Evolutionary conservation across 1,140 invertebrate genomes (phyloP).

Genomic region (Manduca sexta): DNA sequence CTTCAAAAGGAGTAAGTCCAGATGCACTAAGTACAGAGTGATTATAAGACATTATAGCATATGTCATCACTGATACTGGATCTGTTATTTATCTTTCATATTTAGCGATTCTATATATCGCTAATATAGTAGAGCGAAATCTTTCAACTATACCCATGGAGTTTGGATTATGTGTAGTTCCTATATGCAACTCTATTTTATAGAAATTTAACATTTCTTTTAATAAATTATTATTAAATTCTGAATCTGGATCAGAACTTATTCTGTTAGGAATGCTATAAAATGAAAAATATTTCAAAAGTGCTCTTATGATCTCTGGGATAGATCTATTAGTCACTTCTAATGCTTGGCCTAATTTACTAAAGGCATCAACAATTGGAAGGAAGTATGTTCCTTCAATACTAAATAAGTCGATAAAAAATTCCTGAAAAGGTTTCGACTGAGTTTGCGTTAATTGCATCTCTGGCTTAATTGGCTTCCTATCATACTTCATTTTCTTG

Average conservation of each 20-base stretch:
- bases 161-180: conserved; percentile 15
- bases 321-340: conserved; percentile 19
- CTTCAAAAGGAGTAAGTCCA: conserved; percentile 12
- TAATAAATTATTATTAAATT: conserved; percentile 11
- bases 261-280: conserved; percentile 6
- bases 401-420: conserved; percentile 27
- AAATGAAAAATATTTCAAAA: conserved; percentile 25
- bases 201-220: conserved; percentile 8
- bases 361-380: conserved; percentile 28
- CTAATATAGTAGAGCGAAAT: conserved; percentile 18
- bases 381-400: conserved; percentile 28
- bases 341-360: conserved; percentile 29
- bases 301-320: conserved; percentile 22
- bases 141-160: conserved; percentile 17
- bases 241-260: conserved; percentile 3
- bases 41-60: conserved; percentile 18
- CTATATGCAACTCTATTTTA: conserved; percentile 13
- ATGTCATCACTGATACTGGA: conserved; percentile 17
- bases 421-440: conserved; percentile 24
- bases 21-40: conserved; percentile 10
- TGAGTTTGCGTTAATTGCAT: conserved; percentile 29
- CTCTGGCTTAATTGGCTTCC: conserved; percentile 22
- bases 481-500: conserved; percentile 28
- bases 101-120: conserved; percentile 20
- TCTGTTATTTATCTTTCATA: conserved; percentile 10